Conservation (phyloP, 2,797 vertebrate species). For the Scyliorhinus canicula region DNA sequence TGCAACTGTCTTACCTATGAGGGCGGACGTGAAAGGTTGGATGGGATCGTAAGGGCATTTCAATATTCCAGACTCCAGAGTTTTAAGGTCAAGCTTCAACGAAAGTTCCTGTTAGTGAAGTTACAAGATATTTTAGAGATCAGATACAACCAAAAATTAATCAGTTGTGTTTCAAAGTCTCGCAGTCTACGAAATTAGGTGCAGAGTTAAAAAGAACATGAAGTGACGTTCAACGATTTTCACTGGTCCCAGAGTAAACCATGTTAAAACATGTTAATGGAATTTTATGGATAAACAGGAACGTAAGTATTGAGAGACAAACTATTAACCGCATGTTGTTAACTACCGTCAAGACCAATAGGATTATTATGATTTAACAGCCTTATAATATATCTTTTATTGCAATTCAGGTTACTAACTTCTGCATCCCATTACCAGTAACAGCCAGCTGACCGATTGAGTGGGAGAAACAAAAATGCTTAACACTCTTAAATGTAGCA, state of each 20-base stretch:
- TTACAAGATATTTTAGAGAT: slow-evolving; percentile 23
- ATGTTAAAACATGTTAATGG: neutral
- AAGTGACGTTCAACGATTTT: neutral
- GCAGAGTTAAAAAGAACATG: neutral
- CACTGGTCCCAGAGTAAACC: neutral
- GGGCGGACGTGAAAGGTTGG: slow-evolving; percentile 22
- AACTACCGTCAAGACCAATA: neutral
- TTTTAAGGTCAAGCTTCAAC: neutral
- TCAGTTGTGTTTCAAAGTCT: neutral
- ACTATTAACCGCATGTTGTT: neutral
- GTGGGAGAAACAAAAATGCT: neutral
- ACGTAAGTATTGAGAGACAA: neutral
- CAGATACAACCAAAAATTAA: neutral
- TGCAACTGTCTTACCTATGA: slow-evolving; percentile 16
- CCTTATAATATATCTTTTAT: neutral
- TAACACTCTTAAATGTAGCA: neutral
- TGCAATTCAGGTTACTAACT: neutral
- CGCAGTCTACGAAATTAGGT: neutral
- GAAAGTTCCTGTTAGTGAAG: slow-evolving; percentile 31
- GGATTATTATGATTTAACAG: neutral
- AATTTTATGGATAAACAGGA: neutral
- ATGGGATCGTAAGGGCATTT: slow-evolving; percentile 34
- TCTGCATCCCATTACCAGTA: neutral
- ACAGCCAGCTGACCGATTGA: neutral
- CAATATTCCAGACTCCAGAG: slow-evolving; percentile 24